Percentiles rank a stretch among this genome's conserved stretches.
These are phyloP conservation scores for Dicyrtomina minuta DNA, from an alignment of 2,888 invertebrate genomes.

Conservation along the genomic window DNA sequence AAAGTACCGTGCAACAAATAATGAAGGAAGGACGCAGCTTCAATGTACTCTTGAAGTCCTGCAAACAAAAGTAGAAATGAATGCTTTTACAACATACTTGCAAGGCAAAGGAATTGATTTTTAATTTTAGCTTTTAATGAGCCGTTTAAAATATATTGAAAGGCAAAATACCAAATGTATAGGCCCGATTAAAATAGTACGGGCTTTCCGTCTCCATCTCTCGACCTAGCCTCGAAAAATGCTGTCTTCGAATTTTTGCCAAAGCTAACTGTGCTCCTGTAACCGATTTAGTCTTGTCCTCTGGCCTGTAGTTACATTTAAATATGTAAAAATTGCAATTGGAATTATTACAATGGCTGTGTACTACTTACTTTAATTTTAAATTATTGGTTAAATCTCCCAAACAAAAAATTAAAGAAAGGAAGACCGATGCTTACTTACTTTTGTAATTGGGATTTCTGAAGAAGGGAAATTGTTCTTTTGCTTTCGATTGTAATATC, in stretches of 20 bases:
- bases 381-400: not conserved
- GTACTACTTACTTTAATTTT: not conserved
- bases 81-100: not conserved
- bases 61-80: conserved; percentile 26
- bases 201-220: conserved; percentile 73
- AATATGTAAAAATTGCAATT: not conserved
- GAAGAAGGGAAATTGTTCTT: conserved; percentile 80
- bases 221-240: conserved; percentile 68
- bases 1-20: conserved; percentile 63
- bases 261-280: conserved; percentile 13
- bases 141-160: not conserved
- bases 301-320: conserved; percentile 7
- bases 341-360: not conserved
- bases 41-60: conserved; percentile 77
- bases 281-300: conserved; percentile 3
- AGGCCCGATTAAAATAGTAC: conserved; percentile 69
- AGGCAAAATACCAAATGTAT: conserved; percentile 62
- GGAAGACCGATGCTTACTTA: no score
- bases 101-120: not conserved
- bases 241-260: conserved; percentile 57
- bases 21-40: conserved; percentile 77
- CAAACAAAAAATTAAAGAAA: not conserved
- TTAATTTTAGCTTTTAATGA: not conserved
- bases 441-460: conserved; percentile 58
- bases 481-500: conserved; percentile 90